Percentiles rank a stretch among this genome's conserved stretches.
phyloP scores from a whole-genome alignment of 1,140 invertebrate species.

The Andricus grossulariae region DNA sequence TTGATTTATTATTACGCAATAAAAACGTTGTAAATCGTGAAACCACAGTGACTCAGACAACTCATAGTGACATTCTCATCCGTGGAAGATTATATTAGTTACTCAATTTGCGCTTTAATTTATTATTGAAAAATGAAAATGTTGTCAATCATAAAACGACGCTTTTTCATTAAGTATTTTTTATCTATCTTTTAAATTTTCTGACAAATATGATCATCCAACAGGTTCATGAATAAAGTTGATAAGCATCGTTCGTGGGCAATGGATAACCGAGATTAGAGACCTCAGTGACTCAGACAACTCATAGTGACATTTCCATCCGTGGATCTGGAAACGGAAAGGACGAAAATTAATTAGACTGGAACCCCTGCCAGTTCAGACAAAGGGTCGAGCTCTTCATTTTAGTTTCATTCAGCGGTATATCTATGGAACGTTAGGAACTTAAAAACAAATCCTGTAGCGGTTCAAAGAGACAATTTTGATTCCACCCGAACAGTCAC shows the following conservation, averaged over 20 bases:
- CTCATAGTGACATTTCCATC: conserved; percentile 9
- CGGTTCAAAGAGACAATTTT: conserved; percentile 8
- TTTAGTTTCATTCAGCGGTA: background rate
- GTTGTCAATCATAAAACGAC: too few relatives aligned
- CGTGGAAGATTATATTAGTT: too few relatives aligned
- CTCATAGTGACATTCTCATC: background rate
- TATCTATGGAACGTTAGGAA: background rate
- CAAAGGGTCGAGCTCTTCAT: conserved; percentile 19
- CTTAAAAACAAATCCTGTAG: conserved; percentile 8
- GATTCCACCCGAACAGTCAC: background rate
- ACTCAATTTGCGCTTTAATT: too few relatives aligned
- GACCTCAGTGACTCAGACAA: conserved; percentile 1
- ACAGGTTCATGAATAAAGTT: conserved; percentile 6
- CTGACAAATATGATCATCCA: too few relatives aligned
- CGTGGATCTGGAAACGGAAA: conserved; percentile 10
- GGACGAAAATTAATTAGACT: conserved; percentile 27
- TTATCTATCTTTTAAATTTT: too few relatives aligned
- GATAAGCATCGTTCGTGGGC: conserved; percentile 20
- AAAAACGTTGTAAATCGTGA: too few relatives aligned
- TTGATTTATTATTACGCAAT: too few relatives aligned
- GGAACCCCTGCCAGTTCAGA: conserved; percentile 29
- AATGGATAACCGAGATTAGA: conserved; percentile 22
- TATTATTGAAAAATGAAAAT: too few relatives aligned
- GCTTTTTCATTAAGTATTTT: too few relatives aligned
- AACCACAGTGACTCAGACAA: conserved; percentile 1